Conservation (phyloP, 2,797 vertebrate genomes). For the Pteronotus mesoamericanus region DNA sequence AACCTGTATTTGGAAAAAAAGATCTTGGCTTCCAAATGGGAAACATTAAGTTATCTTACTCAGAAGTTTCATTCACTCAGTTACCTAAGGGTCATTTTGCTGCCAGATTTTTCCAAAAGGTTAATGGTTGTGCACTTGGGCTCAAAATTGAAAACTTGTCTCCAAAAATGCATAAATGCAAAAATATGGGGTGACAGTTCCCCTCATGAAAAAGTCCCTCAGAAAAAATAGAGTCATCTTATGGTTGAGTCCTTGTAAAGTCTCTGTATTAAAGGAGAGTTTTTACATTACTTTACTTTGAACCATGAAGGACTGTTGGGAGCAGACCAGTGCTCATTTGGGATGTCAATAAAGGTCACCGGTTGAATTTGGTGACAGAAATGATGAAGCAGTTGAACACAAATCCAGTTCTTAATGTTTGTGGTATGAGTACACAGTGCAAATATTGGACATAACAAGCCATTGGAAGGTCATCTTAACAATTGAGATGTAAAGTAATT, state of each 20-base stretch:
- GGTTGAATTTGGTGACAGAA: background rate
- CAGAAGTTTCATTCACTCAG: background rate
- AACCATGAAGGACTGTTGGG: background rate
- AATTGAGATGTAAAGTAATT: background rate
- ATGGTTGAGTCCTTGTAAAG: background rate
- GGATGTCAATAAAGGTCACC: background rate
- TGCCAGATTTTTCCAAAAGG: background rate
- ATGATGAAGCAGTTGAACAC: background rate
- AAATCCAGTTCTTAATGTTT: background rate
- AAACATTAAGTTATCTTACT: background rate
- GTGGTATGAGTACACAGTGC: background rate
- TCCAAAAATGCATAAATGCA: background rate
- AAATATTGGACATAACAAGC: background rate
- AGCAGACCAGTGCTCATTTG: background rate
- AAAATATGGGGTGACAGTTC: background rate
- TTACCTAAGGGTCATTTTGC: background rate
- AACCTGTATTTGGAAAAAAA: background rate
- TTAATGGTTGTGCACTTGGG: background rate
- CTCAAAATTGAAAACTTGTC: constrained; percentile 11
- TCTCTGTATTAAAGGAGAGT: background rate
- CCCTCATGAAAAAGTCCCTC: background rate
- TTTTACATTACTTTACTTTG: constrained; percentile 24
- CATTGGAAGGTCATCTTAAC: background rate
- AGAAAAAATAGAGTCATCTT: background rate
- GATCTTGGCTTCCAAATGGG: background rate